Evolutionary conservation across 2,888 invertebrate genomes (phyloP).

Genomic region (Anthrax anthrax): DNA sequence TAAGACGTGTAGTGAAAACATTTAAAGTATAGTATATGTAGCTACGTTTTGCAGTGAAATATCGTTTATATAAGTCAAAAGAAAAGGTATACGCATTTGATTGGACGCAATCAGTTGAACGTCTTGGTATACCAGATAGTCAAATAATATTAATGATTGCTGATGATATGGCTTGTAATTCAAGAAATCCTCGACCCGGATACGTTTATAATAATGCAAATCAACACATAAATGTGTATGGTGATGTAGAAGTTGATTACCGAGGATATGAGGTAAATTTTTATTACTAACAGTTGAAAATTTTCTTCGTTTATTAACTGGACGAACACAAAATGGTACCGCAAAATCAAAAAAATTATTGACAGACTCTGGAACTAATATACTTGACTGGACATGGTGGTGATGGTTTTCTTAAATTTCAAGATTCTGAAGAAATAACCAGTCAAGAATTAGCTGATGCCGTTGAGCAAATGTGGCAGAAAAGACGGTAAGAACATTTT

Average conservation of each 20-base stretch:
- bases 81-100: no score
- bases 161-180: constrained; percentile 99
- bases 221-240: constrained; percentile 97
- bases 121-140: constrained; percentile 95
- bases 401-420: constrained; percentile 97
- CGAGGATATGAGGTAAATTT: constrained; percentile 67
- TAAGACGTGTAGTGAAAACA: no score
- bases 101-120: constrained; percentile 92
- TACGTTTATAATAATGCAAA: constrained; percentile 97
- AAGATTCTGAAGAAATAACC: constrained; percentile 97
- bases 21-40: no score
- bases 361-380: constrained; percentile 93
- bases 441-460: constrained; percentile 98
- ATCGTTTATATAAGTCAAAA: no score
- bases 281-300: constrained; percentile 90
- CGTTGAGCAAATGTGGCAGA: constrained; percentile 99
- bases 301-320: constrained; percentile 90
- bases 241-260: constrained; percentile 98
- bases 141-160: constrained; percentile 99
- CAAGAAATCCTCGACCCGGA: constrained; percentile 92
- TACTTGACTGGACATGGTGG: constrained; percentile 95
- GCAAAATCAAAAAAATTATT: constrained; percentile 89
- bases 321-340: constrained; percentile 79
- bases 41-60: constrained; percentile 95
- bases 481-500: constrained; percentile 51